Conservation (phyloP, 2,888 invertebrate genomes). For the Drosophila sordidula region DNA sequence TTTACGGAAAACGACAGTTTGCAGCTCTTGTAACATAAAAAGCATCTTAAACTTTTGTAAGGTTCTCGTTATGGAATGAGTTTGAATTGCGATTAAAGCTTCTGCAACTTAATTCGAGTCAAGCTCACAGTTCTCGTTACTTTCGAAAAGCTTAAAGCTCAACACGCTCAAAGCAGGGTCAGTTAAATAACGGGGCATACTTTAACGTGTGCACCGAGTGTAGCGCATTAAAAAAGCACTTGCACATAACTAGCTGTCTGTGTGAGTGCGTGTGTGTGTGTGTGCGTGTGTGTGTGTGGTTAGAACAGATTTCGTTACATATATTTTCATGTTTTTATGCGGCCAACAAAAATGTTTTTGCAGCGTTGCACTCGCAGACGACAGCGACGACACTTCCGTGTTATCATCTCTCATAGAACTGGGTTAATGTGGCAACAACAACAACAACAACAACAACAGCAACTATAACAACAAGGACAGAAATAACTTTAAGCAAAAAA, state of each 20-base stretch:
- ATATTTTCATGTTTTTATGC: conserved; percentile 69
- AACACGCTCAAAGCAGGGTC: not conserved
- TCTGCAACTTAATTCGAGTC: no score
- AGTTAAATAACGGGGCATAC: not conserved
- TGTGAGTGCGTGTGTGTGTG: conserved; percentile 27
- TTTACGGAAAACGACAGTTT: no score
- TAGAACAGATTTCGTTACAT: conserved; percentile 47
- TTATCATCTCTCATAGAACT: conserved; percentile 63
- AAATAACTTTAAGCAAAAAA: conserved; percentile 8
- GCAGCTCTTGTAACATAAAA: no score
- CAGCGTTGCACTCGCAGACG: conserved; percentile 43
- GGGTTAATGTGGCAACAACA: conserved; percentile 71
- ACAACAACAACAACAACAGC: conserved; percentile 34
- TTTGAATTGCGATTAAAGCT: no score
- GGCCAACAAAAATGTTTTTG: conserved; percentile 60
- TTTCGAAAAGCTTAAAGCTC: not conserved
- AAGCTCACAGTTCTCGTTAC: no score
- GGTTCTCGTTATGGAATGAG: no score
- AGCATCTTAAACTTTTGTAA: no score
- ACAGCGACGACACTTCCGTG: conserved; percentile 69
- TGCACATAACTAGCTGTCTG: conserved; percentile 20
- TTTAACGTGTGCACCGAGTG: conserved; percentile 12
- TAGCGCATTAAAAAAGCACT: conserved; percentile 43
- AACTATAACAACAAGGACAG: conserved; percentile 18
- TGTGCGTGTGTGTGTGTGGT: conserved; percentile 24